phyloP scores from a whole-genome alignment of 1,140 invertebrate genomes.

The Reticulitermes speratus region DNA sequence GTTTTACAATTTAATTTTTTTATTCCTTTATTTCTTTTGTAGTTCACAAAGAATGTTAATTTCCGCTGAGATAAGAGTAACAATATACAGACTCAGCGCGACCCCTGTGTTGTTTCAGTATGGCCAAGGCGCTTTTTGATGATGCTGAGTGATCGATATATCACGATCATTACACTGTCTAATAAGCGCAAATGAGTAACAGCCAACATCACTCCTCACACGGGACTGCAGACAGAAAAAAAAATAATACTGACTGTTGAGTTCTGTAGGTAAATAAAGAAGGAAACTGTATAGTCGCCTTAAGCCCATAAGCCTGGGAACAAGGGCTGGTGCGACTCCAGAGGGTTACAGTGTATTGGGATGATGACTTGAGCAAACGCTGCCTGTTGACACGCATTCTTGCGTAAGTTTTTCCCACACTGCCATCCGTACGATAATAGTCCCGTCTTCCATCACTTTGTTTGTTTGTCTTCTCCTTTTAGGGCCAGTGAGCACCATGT shows the following conservation, averaged over 20 bases:
- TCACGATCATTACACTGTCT: no score
- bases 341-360: not conserved
- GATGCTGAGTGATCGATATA: no score
- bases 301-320: not conserved
- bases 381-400: slow-evolving; percentile 3
- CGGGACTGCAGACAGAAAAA: not conserved
- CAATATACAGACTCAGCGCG: no score
- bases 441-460: not conserved
- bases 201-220: not conserved
- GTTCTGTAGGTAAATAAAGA: not conserved
- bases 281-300: slow-evolving; percentile 9
- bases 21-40: no score
- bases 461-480: slow-evolving; percentile 5
- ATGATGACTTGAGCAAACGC: slow-evolving; percentile 14
- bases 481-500: not conserved
- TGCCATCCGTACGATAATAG: slow-evolving; percentile 15
- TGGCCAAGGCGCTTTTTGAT: no score
- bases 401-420: not conserved
- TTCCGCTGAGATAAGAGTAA: no score
- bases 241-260: not conserved
- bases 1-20: no score
- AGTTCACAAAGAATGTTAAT: no score
- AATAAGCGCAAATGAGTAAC: not conserved
- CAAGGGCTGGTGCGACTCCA: not conserved
- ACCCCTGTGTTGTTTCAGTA: no score